Evolutionary conservation across 2,113 vertebrate genomes (phyloP).

Genomic region (Tachycineta bicolor): DNA sequence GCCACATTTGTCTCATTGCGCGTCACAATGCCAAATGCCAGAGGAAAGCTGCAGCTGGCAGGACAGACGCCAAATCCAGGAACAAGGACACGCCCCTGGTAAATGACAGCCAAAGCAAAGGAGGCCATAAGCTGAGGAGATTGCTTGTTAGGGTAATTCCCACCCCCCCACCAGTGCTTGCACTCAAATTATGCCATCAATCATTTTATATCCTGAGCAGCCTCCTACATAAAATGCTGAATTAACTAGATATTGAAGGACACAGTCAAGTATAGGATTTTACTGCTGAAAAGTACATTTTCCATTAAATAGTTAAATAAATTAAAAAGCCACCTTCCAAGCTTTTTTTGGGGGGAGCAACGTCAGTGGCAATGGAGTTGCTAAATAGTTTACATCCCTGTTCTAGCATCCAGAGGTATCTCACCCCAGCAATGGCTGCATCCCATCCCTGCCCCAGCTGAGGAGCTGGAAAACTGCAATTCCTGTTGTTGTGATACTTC

Average conservation of each 20-base stretch:
- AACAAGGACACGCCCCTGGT: background rate
- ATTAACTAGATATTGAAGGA: background rate
- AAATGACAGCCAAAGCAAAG: background rate
- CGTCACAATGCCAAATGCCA: background rate
- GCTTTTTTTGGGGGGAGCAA: fast-evolving
- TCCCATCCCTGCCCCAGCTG: background rate
- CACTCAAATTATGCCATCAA: background rate
- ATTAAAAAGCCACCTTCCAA: background rate
- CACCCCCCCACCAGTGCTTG: too few relatives aligned
- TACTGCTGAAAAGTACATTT: background rate
- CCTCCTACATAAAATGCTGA: background rate
- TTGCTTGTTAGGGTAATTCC: background rate
- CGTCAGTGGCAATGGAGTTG: background rate
- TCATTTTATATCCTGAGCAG: background rate
- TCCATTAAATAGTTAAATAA: background rate
- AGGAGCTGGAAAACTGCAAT: background rate
- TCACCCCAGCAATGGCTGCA: background rate
- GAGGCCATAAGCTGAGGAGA: background rate
- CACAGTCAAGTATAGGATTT: background rate
- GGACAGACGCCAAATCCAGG: background rate
- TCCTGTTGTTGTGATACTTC: background rate
- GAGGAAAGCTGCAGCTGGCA: background rate
- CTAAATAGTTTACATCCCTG: background rate
- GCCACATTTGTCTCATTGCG: background rate
- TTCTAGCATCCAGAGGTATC: background rate